A percentile compares a stretch with the other conserved stretches of the same genome.
phyloP scores from a whole-genome alignment of 1,140 invertebrate species.

The Hormaphis cornu region DNA sequence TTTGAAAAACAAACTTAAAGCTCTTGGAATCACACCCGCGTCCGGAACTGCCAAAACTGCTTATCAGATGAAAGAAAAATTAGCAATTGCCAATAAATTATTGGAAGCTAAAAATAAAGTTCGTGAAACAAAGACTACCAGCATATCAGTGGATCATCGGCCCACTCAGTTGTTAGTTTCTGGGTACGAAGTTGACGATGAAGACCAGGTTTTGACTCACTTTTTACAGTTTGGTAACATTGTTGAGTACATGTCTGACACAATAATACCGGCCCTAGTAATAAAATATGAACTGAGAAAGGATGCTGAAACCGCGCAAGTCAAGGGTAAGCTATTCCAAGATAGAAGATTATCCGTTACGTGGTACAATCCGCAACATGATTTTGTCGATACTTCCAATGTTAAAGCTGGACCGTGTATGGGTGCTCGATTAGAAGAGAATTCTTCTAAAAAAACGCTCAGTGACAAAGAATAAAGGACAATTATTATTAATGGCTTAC shows the following conservation, averaged over 20 bases:
- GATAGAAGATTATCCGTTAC: constrained; percentile 45
- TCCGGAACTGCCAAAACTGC: constrained; percentile 13
- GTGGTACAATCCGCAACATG: constrained; percentile 40
- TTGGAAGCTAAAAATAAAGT: constrained; percentile 27
- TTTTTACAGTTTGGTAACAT: constrained; percentile 63
- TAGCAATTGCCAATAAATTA: constrained; percentile 21
- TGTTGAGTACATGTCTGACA: constrained; percentile 56
- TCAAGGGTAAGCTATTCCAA: constrained; percentile 57
- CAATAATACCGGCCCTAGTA: constrained; percentile 55
- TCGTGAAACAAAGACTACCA: constrained; percentile 18
- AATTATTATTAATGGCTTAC: no score
- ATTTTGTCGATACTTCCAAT: constrained; percentile 27
- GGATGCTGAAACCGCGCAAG: constrained; percentile 59
- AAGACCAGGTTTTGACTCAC: constrained; percentile 21
- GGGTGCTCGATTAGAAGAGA: background rate
- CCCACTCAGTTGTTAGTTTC: constrained; percentile 29
- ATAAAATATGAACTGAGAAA: constrained; percentile 62
- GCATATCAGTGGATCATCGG: constrained; percentile 23
- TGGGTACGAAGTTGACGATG: constrained; percentile 31
- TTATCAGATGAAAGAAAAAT: constrained; percentile 28
- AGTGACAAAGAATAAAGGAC: background rate
- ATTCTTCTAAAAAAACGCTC: background rate
- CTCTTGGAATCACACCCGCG: background rate
- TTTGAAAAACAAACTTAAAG: constrained; percentile 21
- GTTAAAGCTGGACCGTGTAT: constrained; percentile 24